Evolutionary conservation across 2,113 vertebrate genomes (phyloP).

Genomic region (Psittacara wagleri): DNA sequence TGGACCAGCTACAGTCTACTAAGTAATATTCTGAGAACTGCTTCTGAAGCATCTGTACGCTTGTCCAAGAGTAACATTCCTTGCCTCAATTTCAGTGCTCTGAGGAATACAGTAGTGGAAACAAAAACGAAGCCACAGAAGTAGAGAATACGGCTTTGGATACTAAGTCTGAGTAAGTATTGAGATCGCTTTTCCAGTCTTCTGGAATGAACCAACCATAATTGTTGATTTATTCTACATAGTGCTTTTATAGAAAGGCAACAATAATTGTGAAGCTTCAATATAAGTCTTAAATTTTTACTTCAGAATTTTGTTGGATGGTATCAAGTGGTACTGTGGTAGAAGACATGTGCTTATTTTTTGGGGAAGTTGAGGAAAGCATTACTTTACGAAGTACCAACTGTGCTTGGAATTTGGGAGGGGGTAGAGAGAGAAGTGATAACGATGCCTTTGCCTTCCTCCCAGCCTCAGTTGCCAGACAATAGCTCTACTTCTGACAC

Average conservation of each 20-base stretch:
- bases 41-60: background rate
- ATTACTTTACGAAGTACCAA: background rate
- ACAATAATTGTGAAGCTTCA: background rate
- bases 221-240: background rate
- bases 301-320: background rate
- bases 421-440: background rate
- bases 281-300: background rate
- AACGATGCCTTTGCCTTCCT: background rate
- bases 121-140: constrained; percentile 13
- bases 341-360: background rate
- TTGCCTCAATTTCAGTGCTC: constrained; percentile 52
- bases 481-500: background rate
- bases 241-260: background rate
- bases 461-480: background rate
- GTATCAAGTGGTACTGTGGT: background rate
- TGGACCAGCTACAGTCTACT: background rate
- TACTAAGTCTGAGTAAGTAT: constrained; percentile 62
- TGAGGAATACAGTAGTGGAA: constrained; percentile 8
- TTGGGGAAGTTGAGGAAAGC: background rate
- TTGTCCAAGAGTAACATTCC: background rate
- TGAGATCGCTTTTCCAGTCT: background rate
- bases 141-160: background rate
- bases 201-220: background rate
- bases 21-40: background rate
- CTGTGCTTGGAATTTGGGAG: background rate